phyloP scores from a whole-genome alignment of 2,113 vertebrate species.

The Psittacara wagleri region DNA sequence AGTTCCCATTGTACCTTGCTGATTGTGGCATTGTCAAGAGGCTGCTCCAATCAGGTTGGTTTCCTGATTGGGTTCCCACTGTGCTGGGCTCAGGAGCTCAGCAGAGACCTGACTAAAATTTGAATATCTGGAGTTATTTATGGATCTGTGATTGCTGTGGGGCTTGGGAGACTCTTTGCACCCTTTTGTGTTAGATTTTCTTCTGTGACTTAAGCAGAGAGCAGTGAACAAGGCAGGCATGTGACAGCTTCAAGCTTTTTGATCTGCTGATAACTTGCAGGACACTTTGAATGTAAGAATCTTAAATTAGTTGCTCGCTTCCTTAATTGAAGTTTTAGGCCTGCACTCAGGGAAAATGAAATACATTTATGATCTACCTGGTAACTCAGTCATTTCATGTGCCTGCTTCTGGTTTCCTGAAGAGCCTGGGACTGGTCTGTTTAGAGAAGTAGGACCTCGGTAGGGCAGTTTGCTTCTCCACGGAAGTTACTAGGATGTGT shows the following conservation, averaged over 20 bases:
- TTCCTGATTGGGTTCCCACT: slow-evolving; percentile 19
- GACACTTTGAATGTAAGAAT: neutral
- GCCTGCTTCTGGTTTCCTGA: neutral
- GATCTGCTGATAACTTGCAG: neutral
- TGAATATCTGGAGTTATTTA: slow-evolving; percentile 28
- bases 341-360: neutral
- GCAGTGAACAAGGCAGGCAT: neutral
- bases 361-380: neutral
- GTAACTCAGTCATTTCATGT: fast-evolving
- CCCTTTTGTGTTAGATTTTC: neutral
- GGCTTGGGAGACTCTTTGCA: neutral
- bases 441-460: neutral
- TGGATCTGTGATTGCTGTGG: neutral
- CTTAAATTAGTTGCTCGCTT: neutral
- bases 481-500: neutral
- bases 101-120: neutral
- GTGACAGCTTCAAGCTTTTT: neutral
- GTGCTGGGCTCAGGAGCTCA: neutral
- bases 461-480: fast-evolving
- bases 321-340: neutral
- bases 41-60: slow-evolving; percentile 4
- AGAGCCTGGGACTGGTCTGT: neutral
- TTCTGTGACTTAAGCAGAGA: neutral
- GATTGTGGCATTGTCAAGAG: slow-evolving; percentile 42
- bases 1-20: neutral